These are phyloP conservation scores for Nephotettix cincticeps DNA, from an alignment of 1,140 invertebrate genomes.

Conservation along the genomic window DNA sequence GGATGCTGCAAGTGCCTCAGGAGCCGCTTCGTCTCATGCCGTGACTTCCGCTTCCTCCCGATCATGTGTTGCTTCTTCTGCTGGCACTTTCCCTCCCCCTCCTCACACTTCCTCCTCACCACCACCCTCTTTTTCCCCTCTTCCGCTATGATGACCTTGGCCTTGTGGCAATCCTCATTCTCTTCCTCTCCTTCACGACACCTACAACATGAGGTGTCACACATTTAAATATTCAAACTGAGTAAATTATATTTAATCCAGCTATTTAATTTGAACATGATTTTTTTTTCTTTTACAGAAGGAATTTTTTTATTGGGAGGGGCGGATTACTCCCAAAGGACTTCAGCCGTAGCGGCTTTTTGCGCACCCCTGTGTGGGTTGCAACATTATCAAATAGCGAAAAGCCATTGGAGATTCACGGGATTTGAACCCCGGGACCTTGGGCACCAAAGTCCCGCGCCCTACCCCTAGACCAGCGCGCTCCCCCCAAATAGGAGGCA, in stretches of 20 bases:
- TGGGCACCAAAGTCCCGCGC: too few species aligned
- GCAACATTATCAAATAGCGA: too few species aligned
- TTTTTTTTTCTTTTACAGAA: too few species aligned
- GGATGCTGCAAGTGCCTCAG: conserved; percentile 24
- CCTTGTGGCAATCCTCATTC: conserved; percentile 27
- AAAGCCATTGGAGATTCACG: too few species aligned
- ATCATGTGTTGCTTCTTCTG: conserved; percentile 25
- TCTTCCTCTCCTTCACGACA: conserved; percentile 29
- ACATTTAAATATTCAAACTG: not conserved
- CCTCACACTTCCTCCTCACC: conserved; percentile 26
- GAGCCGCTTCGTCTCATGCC: conserved; percentile 17
- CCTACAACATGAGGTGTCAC: not conserved
- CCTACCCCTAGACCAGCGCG: too few species aligned
- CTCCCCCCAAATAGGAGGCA: too few species aligned
- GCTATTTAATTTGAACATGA: too few species aligned
- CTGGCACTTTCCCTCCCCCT: conserved; percentile 7
- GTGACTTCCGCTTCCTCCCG: conserved; percentile 24
- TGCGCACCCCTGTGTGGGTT: too few species aligned
- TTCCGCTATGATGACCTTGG: not conserved
- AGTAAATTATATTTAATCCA: not conserved
- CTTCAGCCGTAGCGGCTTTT: too few species aligned
- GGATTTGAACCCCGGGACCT: too few species aligned
- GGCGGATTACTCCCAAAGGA: too few species aligned
- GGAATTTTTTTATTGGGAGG: too few species aligned
- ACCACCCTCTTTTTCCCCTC: conserved; percentile 14